phyloP scores from a whole-genome alignment of 1,140 invertebrate genomes.

The Pseudomyrmex gracilis region DNA sequence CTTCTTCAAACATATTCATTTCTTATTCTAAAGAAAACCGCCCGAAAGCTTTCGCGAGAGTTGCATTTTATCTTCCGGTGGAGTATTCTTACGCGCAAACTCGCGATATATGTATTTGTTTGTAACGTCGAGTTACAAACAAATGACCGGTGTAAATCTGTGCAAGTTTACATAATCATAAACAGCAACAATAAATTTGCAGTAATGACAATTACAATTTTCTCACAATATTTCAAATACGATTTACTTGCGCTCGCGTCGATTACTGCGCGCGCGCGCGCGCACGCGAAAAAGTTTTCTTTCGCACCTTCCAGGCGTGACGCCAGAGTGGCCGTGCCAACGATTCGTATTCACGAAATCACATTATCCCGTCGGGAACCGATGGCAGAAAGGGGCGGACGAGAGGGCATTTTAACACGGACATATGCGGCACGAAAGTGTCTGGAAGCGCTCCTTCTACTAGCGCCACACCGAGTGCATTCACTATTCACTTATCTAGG shows the following conservation, averaged over 20 bases:
- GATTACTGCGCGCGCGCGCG: background rate
- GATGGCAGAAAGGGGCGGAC: background rate
- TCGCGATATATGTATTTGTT: background rate
- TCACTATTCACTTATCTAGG: constrained; percentile 74
- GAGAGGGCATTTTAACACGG: constrained; percentile 41
- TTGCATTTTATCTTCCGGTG: constrained; percentile 12
- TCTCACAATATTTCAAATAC: no score
- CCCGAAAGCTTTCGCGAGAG: background rate
- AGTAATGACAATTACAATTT: background rate
- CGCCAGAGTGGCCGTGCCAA: background rate
- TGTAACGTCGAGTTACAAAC: background rate
- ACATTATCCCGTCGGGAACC: constrained; percentile 47
- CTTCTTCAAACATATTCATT: constrained; percentile 28
- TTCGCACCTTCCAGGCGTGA: background rate
- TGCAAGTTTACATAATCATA: background rate
- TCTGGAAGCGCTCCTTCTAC: constrained; percentile 34
- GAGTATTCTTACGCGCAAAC: constrained; percentile 6
- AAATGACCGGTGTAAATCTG: background rate
- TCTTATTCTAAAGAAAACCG: constrained; percentile 23
- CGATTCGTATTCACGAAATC: constrained; percentile 60
- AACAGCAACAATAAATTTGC: background rate
- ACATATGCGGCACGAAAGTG: constrained; percentile 34
- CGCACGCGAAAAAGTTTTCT: background rate
- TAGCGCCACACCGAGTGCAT: constrained; percentile 55
- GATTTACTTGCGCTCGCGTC: background rate